Base-by-base conservation (phyloP, 2,797 vertebrate genomes). In the Triplophysa bombifrons region DNA sequence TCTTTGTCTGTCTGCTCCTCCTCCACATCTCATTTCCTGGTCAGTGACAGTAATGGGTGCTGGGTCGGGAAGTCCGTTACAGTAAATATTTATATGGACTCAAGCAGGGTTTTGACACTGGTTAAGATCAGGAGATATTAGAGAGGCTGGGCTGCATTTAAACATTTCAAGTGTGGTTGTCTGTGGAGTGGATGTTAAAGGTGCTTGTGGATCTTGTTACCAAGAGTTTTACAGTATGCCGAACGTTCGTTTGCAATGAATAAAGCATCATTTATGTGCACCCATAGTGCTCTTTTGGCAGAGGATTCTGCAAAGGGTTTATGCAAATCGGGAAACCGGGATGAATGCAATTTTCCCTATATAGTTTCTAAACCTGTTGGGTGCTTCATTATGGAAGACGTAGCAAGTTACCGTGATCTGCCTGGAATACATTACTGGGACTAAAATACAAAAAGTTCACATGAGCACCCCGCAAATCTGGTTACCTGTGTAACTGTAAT, bases 1-100 rank as follows among this genome's bases (percentile, higher is more conserved):
- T 65, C 75, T 65, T 56, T 65, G 25, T 46, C n/a, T 25, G 14
- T 70, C 44, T 66, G 64, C 65, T 71, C 51, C 20, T n/a, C 34
- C 20, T 53, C 41, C 12, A 16, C 1, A 8, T 46, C 34, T 8
- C 19, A 9, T 76, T 76, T 79, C 76, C 66, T 53, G 53, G 48
- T 7, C 70, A 61, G 46, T 80, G 80, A 82, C 76, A 74, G 58
- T 83, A 82, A 85, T 80, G 78, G 70, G 48, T 71, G 76, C 46
- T 82, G 80, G 82, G 78, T 75, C 50, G 51, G 69, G 53, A 82
- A 80, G 67, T 50, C 51, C 44, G 2, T 4, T 16, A 67, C 70
- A 66, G 73, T 82, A 85, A 85, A 83, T 85, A 83, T 85, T 85
- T 85, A 74, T 70, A 61, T 27, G 48, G 17, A 22, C 80, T 73